phyloP scores from a whole-genome alignment of 2,797 vertebrate species.

The Kryptolebias ocellatus region DNA sequence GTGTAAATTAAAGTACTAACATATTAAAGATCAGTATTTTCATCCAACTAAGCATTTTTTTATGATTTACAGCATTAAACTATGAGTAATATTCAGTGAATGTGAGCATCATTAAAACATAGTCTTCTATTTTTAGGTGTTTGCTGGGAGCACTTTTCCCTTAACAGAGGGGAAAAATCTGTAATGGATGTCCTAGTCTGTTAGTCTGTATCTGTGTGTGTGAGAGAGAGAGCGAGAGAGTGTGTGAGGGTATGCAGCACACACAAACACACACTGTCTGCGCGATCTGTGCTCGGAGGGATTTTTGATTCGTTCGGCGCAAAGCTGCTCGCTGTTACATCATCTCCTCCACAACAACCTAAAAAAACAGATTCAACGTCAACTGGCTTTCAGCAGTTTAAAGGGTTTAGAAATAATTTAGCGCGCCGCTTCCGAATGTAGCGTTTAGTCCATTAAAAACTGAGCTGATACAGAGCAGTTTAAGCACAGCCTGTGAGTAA shows the following conservation, averaged over 20 bases:
- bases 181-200: slow-evolving; percentile 61
- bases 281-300: slow-evolving; percentile 10
- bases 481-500: neutral
- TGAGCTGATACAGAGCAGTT: neutral
- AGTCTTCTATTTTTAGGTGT: slow-evolving; percentile 44
- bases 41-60: no score
- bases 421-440: slow-evolving; percentile 29
- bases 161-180: slow-evolving; percentile 58
- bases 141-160: slow-evolving; percentile 51
- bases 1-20: no score
- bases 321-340: slow-evolving; percentile 68
- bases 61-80: no score
- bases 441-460: neutral
- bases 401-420: slow-evolving; percentile 40
- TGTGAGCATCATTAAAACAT: slow-evolving; percentile 24
- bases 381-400: slow-evolving; percentile 24
- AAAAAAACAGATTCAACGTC: slow-evolving; percentile 37
- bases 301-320: slow-evolving; percentile 56
- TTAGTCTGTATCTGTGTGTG: slow-evolving; percentile 43
- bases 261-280: slow-evolving; percentile 9
- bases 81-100: neutral
- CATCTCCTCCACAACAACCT: slow-evolving; percentile 64
- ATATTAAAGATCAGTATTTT: no score
- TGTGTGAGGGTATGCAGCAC: neutral
- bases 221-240: neutral